A percentile compares a stretch with the other conserved stretches of the same genome.
Evolutionary conservation across 64 coral and sea anemone genomes (phyloP).

Genomic region (Stichodactyla helianthus): DNA sequence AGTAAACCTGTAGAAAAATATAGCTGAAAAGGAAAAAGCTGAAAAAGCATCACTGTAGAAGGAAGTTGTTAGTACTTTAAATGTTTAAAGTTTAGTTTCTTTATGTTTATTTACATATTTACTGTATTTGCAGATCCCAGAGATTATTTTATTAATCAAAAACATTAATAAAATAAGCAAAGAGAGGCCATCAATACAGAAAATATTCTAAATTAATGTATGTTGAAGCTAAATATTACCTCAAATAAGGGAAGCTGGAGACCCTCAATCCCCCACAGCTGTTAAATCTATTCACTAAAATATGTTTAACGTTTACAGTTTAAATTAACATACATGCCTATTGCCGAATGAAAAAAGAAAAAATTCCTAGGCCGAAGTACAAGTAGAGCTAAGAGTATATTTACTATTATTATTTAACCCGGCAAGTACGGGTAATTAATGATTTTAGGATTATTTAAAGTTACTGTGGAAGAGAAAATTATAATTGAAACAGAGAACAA

Average conservation of each 20-base stretch:
- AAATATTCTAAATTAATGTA: neutral
- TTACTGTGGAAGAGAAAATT: constrained; percentile 1
- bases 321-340: neutral
- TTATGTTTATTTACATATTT: neutral
- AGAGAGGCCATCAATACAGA: neutral
- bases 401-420: neutral
- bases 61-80: neutral
- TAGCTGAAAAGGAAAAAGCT: neutral
- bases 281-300: neutral
- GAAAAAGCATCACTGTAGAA: neutral
- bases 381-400: neutral
- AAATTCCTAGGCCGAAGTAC: neutral
- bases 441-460: neutral
- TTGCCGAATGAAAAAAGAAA: neutral
- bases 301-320: neutral
- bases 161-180: neutral
- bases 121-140: neutral
- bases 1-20: neutral
- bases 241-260: neutral
- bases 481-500: neutral
- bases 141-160: neutral
- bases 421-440: neutral
- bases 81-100: neutral
- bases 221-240: neutral
- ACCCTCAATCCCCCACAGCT: neutral